These are phyloP conservation scores for Spicauda simplicius DNA, from an alignment of 2,888 invertebrate species.

Conservation along the genomic window DNA sequence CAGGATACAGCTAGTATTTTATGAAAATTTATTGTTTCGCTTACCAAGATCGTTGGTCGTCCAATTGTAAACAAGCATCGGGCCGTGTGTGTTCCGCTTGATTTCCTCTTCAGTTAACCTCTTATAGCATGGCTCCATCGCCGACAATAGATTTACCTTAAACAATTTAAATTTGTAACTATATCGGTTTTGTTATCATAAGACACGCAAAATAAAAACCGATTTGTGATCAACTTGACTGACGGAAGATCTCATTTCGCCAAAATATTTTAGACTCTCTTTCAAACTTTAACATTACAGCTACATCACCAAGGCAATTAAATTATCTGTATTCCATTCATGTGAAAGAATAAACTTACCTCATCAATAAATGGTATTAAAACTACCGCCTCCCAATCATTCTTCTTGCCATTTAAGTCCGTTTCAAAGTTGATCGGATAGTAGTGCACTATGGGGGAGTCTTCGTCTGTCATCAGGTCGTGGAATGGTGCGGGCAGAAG, in stretches of 20 bases:
- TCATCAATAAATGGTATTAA: constrained; percentile 97
- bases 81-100: constrained; percentile 92
- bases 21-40: too few relatives aligned
- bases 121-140: constrained; percentile 89
- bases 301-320: too few relatives aligned
- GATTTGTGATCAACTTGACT: too few relatives aligned
- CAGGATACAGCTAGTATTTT: too few relatives aligned
- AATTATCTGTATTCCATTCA: neutral
- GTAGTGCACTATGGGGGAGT: constrained; percentile 94
- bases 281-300: too few relatives aligned
- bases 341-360: constrained; percentile 58
- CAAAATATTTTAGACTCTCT: too few relatives aligned
- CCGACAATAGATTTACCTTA: constrained; percentile 87
- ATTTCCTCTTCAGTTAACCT: constrained; percentile 89
- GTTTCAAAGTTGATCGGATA: constrained; percentile 96
- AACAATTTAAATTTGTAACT: constrained; percentile 20
- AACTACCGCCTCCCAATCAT: constrained; percentile 98
- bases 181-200: neutral
- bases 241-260: too few relatives aligned
- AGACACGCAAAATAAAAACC: too few relatives aligned
- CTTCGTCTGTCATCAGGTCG: constrained; percentile 90
- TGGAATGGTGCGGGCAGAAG: constrained; percentile 92
- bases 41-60: constrained; percentile 84
- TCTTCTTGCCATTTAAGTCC: constrained; percentile 97
- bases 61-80: constrained; percentile 92